A percentile compares a stretch with the other conserved stretches of the same genome.
These are phyloP conservation scores for Raja brachyura DNA, from an alignment of 2,113 vertebrate species.

Conservation along the genomic window DNA sequence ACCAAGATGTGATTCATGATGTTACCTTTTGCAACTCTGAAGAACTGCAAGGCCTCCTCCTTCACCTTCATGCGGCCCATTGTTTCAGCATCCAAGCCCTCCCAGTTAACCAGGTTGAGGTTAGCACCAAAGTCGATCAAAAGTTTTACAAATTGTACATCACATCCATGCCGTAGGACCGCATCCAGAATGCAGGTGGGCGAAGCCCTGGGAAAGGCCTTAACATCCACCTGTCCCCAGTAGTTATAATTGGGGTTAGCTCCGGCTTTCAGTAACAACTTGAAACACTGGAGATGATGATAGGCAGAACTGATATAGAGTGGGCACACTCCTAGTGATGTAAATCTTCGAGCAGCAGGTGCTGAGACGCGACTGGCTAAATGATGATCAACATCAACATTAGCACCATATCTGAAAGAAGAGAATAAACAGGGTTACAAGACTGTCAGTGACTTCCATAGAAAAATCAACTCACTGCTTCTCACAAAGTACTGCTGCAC, in stretches of 20 bases:
- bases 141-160: slow-evolving; percentile 69
- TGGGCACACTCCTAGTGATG: slow-evolving; percentile 81
- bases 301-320: slow-evolving; percentile 89
- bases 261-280: slow-evolving; percentile 75
- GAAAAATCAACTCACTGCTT: neutral
- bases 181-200: slow-evolving; percentile 82
- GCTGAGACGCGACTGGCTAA: slow-evolving; percentile 54
- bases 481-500: neutral
- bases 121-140: slow-evolving; percentile 82
- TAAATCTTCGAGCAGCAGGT: slow-evolving; percentile 66
- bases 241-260: slow-evolving; percentile 89
- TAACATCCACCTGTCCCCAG: slow-evolving; percentile 69
- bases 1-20: slow-evolving; percentile 12
- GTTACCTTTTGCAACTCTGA: slow-evolving; percentile 77
- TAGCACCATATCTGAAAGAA: slow-evolving; percentile 69
- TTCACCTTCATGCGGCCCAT: slow-evolving; percentile 70
- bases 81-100: slow-evolving; percentile 57
- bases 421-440: neutral
- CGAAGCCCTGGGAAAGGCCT: slow-evolving; percentile 67
- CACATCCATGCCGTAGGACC: slow-evolving; percentile 78
- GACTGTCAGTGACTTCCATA: too few relatives aligned
- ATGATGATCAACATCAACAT: slow-evolving; percentile 83
- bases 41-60: slow-evolving; percentile 68
- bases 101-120: slow-evolving; percentile 69
- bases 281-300: slow-evolving; percentile 83